Evolutionary conservation across 2,888 invertebrate genomes (phyloP).

Genomic region (Mythimna vitellina): DNA sequence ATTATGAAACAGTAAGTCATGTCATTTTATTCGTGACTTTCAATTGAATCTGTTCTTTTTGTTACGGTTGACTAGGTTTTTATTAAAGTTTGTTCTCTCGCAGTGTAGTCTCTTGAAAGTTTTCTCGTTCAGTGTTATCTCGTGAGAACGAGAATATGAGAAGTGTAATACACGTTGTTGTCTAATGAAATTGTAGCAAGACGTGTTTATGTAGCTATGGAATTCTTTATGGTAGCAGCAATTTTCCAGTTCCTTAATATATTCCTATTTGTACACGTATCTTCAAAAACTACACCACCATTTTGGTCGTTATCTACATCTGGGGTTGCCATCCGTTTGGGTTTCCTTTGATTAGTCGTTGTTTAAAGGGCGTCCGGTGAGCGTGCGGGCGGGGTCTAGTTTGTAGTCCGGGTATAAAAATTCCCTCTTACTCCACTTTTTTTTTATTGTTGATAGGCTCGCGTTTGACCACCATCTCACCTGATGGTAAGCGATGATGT

Average conservation of each 20-base stretch:
- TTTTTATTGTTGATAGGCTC: no score
- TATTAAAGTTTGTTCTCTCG: slow-evolving; percentile 39
- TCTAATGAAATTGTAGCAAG: slow-evolving; percentile 43
- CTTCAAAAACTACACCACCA: background rate
- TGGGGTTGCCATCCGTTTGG: background rate
- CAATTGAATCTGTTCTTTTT: slow-evolving; percentile 40
- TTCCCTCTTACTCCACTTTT: no score
- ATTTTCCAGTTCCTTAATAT: slow-evolving; percentile 2
- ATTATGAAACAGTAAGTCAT: slow-evolving; percentile 26
- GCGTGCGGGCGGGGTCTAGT: no score
- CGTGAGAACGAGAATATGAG: slow-evolving; percentile 53
- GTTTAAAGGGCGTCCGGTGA: no score
- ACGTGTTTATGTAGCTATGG: slow-evolving; percentile 9
- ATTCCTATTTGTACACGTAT: background rate
- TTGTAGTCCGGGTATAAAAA: no score
- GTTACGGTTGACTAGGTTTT: slow-evolving; percentile 32
- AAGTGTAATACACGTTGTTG: slow-evolving; percentile 39
- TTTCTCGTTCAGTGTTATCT: slow-evolving; percentile 51
- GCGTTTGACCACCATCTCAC: no score
- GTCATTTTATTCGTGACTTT: slow-evolving; percentile 11
- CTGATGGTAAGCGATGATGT: no score
- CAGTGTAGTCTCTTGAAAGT: slow-evolving; percentile 46
- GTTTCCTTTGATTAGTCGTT: no score
- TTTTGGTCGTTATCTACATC: background rate
- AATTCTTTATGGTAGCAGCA: background rate